Percentiles rank a stretch among this genome's conserved stretches.
These are phyloP conservation scores for Osmerus eperlanus DNA, from an alignment of 2,113 vertebrate genomes.

Conservation along the genomic window DNA sequence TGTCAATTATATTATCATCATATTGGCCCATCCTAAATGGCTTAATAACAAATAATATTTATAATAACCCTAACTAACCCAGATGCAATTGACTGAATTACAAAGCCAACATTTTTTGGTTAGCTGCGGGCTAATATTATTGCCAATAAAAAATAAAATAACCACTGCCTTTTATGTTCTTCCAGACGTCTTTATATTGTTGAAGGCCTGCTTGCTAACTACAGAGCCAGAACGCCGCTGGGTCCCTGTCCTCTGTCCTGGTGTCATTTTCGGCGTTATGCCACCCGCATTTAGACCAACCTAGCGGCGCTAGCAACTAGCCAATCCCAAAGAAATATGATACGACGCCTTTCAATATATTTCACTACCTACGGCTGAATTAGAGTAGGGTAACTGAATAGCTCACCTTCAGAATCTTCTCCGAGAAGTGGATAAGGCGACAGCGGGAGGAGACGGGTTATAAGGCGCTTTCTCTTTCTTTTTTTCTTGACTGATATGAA, in stretches of 20 bases:
- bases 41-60: too few species aligned
- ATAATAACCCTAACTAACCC: too few species aligned
- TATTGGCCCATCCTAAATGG: too few species aligned
- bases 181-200: slow-evolving; percentile 12
- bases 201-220: slow-evolving; percentile 1
- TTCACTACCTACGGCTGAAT: slow-evolving; percentile 51
- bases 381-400: slow-evolving; percentile 53
- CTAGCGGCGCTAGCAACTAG: slow-evolving; percentile 56
- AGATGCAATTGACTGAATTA: too few species aligned
- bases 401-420: slow-evolving; percentile 69
- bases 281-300: slow-evolving; percentile 56
- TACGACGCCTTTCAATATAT: slow-evolving; percentile 53
- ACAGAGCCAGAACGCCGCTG: slow-evolving; percentile 12
- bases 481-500: slow-evolving; percentile 51
- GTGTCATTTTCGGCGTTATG: slow-evolving; percentile 51
- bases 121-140: too few species aligned
- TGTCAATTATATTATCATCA: too few species aligned
- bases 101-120: too few species aligned
- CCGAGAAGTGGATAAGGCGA: slow-evolving; percentile 52
- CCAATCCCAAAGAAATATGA: slow-evolving; percentile 65
- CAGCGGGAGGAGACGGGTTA: slow-evolving; percentile 31
- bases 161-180: neutral
- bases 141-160: too few species aligned
- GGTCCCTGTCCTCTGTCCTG: slow-evolving; percentile 5
- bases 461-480: slow-evolving; percentile 37